A percentile compares a stretch with the other conserved stretches of the same genome.
Conservation (phyloP, 2,797 vertebrate species). For the Crypturellus tataupa region DNA sequence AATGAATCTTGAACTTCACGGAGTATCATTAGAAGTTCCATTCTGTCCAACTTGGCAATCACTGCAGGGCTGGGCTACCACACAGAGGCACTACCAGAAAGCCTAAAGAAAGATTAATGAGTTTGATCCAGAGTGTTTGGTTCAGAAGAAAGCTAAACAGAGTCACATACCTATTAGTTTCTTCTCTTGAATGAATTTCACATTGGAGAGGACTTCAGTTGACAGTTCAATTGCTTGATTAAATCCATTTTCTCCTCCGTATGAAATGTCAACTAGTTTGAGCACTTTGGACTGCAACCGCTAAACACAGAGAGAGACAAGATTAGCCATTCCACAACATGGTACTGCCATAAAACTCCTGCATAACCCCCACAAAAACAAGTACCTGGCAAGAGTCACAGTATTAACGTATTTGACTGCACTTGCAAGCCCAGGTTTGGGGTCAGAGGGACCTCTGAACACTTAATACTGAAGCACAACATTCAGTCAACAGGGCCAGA, state of each 20-base stretch:
- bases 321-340: background rate
- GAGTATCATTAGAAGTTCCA: background rate
- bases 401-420: background rate
- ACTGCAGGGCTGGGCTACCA: background rate
- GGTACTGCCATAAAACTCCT: background rate
- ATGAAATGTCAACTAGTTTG: conserved; percentile 99
- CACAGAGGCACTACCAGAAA: background rate
- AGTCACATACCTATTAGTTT: conserved; percentile 93
- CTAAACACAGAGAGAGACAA: background rate
- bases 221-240: conserved; percentile 99
- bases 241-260: conserved; percentile 99
- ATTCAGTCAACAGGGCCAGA: background rate
- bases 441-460: background rate
- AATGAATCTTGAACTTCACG: background rate
- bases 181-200: conserved; percentile 99
- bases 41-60: background rate
- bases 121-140: background rate
- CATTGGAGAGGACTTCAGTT: conserved; percentile 98
- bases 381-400: background rate
- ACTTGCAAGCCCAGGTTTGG: background rate
- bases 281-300: conserved; percentile 98
- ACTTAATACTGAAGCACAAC: background rate
- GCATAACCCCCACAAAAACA: background rate
- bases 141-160: background rate
- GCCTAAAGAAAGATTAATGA: background rate